Conservation (phyloP, 2,113 vertebrate genomes). For the Symphodus melops region DNA sequence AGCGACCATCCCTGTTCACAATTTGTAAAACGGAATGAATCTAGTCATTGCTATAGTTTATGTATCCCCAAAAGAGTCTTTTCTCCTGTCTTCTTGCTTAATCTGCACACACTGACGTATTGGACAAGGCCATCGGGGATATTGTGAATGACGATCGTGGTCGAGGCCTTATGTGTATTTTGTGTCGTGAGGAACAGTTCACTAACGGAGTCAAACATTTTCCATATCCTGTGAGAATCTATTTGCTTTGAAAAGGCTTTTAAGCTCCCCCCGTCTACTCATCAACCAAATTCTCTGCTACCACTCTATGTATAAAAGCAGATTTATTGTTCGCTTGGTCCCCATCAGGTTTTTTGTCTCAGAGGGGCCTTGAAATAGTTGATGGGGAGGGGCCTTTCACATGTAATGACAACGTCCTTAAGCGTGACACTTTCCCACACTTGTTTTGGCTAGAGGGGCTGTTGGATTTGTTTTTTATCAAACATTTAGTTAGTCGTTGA, state of each 20-base stretch:
- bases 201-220: constrained; percentile 54
- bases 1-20: constrained; percentile 12
- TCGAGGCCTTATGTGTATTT: constrained; percentile 26
- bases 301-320: constrained; percentile 67
- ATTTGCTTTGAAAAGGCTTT: constrained; percentile 63
- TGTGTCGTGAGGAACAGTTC: constrained; percentile 31
- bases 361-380: constrained; percentile 67
- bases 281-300: constrained; percentile 61
- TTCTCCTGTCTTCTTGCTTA: constrained; percentile 21
- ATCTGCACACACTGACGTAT: constrained; percentile 35
- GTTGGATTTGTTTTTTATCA: constrained; percentile 70
- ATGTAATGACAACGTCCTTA: constrained; percentile 68
- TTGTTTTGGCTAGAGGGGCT: constrained; percentile 48
- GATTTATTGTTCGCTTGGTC: constrained; percentile 74
- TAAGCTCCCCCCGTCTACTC: constrained; percentile 28
- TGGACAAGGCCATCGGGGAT: constrained; percentile 39
- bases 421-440: constrained; percentile 76
- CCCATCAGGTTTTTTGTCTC: constrained; percentile 61
- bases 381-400: constrained; percentile 63
- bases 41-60: constrained; percentile 14
- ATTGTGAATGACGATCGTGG: constrained; percentile 32
- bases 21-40: constrained; percentile 14
- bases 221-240: constrained; percentile 41
- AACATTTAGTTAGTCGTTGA: constrained; percentile 68
- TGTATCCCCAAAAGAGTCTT: constrained; percentile 14